Percentiles rank a stretch among this genome's conserved stretches.
Evolutionary conservation across 2,888 invertebrate genomes (phyloP).

Genomic region (Lissocephala sabroskyi): DNA sequence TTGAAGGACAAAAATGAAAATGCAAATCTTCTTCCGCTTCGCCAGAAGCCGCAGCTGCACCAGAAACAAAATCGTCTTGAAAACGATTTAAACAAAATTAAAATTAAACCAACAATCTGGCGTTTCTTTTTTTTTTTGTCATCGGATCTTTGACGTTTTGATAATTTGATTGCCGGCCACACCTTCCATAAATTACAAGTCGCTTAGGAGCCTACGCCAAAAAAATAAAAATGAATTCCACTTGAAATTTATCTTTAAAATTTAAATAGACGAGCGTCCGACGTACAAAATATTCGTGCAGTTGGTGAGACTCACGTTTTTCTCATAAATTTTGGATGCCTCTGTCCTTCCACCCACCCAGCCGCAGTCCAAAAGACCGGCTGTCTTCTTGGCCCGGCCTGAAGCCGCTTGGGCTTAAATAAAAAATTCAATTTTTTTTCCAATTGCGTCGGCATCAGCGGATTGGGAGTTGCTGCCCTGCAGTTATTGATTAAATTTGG

Average conservation of each 20-base stretch:
- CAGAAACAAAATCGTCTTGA: no score
- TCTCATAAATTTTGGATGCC: constrained; percentile 42
- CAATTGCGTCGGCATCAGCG: constrained; percentile 20
- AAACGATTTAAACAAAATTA: constrained; percentile 4
- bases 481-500: constrained; percentile 54
- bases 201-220: neutral
- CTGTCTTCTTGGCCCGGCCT: no score
- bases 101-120: no score
- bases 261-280: constrained; percentile 21
- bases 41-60: no score
- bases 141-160: constrained; percentile 25
- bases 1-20: neutral
- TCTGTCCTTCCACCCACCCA: constrained; percentile 2
- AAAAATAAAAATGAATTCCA: constrained; percentile 19
- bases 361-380: no score
- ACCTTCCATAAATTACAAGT: constrained; percentile 43
- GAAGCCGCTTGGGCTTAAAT: no score
- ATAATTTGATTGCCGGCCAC: constrained; percentile 28
- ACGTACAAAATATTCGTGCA: constrained; percentile 54
- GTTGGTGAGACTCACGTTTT: constrained; percentile 45
- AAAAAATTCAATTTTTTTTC: constrained; percentile 28
- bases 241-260: constrained; percentile 3
- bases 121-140: constrained; percentile 2
- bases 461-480: no score
- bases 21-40: constrained; percentile 3